phyloP scores from a whole-genome alignment of 2,888 invertebrate species.

The Omphaloscelis lunosa region DNA sequence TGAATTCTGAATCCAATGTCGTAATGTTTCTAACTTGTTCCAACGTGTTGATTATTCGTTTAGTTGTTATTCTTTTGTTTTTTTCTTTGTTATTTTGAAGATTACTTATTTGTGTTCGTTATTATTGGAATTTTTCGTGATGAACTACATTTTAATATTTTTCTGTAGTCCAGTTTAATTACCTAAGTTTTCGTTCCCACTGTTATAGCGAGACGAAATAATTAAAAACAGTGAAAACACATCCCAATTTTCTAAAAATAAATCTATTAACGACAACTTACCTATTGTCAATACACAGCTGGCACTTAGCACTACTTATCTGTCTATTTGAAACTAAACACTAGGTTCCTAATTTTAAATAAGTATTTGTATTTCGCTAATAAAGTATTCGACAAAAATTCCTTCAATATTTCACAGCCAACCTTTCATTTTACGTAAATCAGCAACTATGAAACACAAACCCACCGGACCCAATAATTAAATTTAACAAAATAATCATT shows the following conservation, averaged over 20 bases:
- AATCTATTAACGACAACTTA: not conserved
- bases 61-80: slow-evolving; percentile 56
- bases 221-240: not conserved
- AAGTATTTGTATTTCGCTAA: not conserved
- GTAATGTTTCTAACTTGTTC: slow-evolving; percentile 57
- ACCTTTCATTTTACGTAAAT: slow-evolving; percentile 27
- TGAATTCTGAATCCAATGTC: slow-evolving; percentile 68
- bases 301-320: not conserved
- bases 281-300: not conserved
- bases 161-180: not conserved
- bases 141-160: not conserved
- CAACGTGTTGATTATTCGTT: slow-evolving; percentile 62
- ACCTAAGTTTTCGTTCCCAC: not conserved
- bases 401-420: not conserved
- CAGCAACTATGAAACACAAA: slow-evolving; percentile 16
- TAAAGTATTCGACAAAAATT: not conserved
- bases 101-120: not conserved
- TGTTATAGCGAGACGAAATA: not conserved
- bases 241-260: not conserved
- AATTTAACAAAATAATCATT: slow-evolving; percentile 42
- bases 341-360: not conserved
- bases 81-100: slow-evolving; percentile 24
- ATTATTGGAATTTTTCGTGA: not conserved
- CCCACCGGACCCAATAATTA: slow-evolving; percentile 46
- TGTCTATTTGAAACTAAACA: not conserved